Conservation (phyloP, 2,888 invertebrate genomes). For the Melanostoma mellinum region DNA sequence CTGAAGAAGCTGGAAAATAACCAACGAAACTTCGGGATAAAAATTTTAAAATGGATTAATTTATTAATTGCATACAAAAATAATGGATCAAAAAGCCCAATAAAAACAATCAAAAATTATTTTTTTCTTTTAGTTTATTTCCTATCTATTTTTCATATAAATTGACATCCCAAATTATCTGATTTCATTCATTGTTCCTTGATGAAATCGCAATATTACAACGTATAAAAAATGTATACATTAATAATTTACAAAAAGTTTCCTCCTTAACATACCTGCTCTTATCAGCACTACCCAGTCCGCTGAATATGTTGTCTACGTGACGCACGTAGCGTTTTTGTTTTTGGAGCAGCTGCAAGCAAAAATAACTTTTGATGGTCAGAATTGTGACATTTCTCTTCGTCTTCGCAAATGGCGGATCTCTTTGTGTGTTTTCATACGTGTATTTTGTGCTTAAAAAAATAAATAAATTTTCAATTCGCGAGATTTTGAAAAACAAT, state of each 20-base stretch:
- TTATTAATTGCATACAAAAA: too few species aligned
- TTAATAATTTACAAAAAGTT: not conserved
- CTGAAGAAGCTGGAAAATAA: too few species aligned
- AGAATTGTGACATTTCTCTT: constrained; percentile 67
- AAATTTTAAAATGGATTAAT: too few species aligned
- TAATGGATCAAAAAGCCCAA: too few species aligned
- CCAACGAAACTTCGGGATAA: too few species aligned
- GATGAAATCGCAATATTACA: too few species aligned
- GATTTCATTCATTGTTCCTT: too few species aligned
- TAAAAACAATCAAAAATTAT: too few species aligned
- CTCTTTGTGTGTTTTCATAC: constrained; percentile 63
- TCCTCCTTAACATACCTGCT: constrained; percentile 26
- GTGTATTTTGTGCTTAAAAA: constrained; percentile 36
- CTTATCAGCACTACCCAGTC: not conserved
- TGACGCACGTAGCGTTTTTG: constrained; percentile 61
- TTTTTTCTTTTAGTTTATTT: too few species aligned
- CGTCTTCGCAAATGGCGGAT: constrained; percentile 71
- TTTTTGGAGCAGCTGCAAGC: constrained; percentile 54
- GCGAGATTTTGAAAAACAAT: constrained; percentile 25
- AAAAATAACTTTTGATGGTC: constrained; percentile 52
- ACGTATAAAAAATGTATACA: too few species aligned
- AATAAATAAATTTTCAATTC: constrained; percentile 27
- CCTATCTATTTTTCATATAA: too few species aligned
- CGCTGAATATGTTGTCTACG: constrained; percentile 69
- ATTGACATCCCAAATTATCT: too few species aligned